Conservation (phyloP, 2,797 vertebrate species). For the Falco concolor region DNA sequence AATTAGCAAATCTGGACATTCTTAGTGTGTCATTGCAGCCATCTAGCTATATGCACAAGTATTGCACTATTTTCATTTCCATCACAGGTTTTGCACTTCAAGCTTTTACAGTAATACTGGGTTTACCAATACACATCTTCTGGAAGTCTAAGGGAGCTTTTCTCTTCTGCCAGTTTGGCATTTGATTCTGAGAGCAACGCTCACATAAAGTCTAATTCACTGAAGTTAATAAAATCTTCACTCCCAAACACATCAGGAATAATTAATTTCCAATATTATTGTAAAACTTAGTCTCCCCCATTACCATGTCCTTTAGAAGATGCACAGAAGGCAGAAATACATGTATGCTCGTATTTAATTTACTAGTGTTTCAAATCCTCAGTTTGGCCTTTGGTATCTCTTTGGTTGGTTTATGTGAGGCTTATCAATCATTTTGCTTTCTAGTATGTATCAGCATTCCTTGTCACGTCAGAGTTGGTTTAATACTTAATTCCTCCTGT, state of each 20-base stretch:
- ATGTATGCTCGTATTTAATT: not conserved
- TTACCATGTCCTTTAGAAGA: not conserved
- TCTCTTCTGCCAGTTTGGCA: not conserved
- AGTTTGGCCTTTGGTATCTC: not conserved
- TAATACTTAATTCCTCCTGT: not conserved
- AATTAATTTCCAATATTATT: not conserved
- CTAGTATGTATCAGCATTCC: not conserved
- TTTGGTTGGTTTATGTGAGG: not conserved
- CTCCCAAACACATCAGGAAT: not conserved
- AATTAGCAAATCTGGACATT: not conserved
- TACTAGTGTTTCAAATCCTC: not conserved
- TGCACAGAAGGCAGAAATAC: not conserved
- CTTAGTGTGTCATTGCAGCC: conserved; percentile 40
- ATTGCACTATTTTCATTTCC: not conserved
- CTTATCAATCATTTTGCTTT: not conserved
- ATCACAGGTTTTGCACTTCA: not conserved
- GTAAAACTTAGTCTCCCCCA: not conserved
- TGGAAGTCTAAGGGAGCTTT: not conserved
- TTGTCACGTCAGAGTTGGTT: not conserved
- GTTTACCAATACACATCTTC: not conserved
- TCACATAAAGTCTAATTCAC: not conserved
- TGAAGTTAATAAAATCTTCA: not conserved
- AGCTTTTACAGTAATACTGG: not conserved
- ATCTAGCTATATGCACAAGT: conserved; percentile 17
- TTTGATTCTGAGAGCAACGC: not conserved